phyloP scores from a whole-genome alignment of 2,797 vertebrate genomes.

The Taeniopygia guttata region DNA sequence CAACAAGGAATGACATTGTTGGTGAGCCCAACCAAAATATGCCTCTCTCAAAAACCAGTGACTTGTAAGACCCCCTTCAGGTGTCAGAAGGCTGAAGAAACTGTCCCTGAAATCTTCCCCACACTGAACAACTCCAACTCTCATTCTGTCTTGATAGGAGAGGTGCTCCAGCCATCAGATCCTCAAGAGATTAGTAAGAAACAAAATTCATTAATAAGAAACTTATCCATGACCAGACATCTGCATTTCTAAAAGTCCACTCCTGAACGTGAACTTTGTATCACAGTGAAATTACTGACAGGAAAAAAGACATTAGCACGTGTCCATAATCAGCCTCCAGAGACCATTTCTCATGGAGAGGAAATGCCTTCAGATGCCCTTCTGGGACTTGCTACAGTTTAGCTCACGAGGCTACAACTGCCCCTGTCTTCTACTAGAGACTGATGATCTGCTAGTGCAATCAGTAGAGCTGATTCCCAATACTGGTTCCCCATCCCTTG shows the following conservation, averaged over 20 bases:
- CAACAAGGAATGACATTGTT: neutral
- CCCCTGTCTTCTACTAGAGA: neutral
- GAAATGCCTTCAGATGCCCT: neutral
- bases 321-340: neutral
- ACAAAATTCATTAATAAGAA: neutral
- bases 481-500: neutral
- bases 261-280: neutral
- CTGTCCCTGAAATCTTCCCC: neutral
- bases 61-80: neutral
- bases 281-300: neutral
- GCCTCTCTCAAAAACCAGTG: neutral
- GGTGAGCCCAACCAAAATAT: neutral
- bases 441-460: neutral
- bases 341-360: neutral
- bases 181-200: neutral
- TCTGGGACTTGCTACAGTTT: neutral
- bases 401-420: neutral
- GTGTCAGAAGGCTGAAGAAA: neutral
- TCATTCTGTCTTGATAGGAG: neutral
- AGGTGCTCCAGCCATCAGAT: neutral
- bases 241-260: neutral
- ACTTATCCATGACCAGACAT: neutral
- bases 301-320: accelerated
- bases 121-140: neutral
- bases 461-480: neutral